Evolutionary conservation across 2,797 vertebrate species (phyloP).

Genomic region (Pempheris klunzingeri): DNA sequence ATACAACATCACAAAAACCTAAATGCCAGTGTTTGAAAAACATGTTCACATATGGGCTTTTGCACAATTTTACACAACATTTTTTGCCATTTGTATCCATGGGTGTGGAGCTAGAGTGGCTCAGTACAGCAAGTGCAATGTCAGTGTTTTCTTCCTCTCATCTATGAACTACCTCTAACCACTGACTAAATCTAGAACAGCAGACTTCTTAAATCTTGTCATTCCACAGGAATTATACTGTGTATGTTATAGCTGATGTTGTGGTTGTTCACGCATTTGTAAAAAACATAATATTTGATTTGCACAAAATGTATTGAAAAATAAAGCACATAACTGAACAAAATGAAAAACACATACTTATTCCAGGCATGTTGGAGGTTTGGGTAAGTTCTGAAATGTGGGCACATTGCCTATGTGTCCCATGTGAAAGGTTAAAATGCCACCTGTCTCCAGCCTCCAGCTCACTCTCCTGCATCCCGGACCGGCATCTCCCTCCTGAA

Average conservation of each 20-base stretch:
- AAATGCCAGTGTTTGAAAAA: background rate
- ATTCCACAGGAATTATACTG: constrained; percentile 79
- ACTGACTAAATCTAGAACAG: constrained; percentile 69
- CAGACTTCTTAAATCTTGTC: constrained; percentile 73
- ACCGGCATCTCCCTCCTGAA: constrained; percentile 49
- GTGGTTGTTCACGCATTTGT: too few species aligned
- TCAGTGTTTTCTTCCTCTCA: constrained; percentile 57
- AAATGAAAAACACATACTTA: constrained; percentile 64
- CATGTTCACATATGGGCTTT: background rate
- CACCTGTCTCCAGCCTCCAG: constrained; percentile 76
- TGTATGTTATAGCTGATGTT: constrained; percentile 78
- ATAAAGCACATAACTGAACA: background rate
- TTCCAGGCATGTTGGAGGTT: constrained; percentile 63
- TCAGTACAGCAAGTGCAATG: constrained; percentile 71
- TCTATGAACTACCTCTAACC: constrained; percentile 49
- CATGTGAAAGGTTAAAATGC: constrained; percentile 80
- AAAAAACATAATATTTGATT: background rate
- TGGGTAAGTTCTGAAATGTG: constrained; percentile 67
- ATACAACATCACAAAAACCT: background rate
- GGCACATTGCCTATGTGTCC: constrained; percentile 57
- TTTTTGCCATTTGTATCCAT: constrained; percentile 79
- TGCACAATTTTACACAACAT: background rate
- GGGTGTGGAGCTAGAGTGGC: constrained; percentile 78
- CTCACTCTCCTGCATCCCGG: constrained; percentile 68
- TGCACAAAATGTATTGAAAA: background rate